Evolutionary conservation across 2,888 invertebrate species (phyloP), one percentile per base, ranked within the genome.

Genomic region (Drosophila falleni): DNA sequence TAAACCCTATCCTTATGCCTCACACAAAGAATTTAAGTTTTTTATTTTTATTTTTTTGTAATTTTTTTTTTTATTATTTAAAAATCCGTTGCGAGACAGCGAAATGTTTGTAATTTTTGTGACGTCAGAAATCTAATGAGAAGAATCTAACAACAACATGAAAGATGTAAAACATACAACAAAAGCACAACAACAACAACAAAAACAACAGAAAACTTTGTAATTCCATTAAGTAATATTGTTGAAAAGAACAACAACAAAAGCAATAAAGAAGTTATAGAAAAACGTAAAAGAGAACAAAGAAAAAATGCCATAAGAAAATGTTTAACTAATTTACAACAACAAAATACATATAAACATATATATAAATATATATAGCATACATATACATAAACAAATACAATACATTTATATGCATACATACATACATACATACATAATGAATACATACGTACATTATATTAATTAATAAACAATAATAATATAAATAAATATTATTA

Each of bases 81-180:
- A 88, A 91, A 92, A 90, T 91, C 92, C 91, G 91, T 88, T 90
- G 91, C 89, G 87, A 90, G 80, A 87, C 73, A 88, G 87, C 89
- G 70, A 87, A 83, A 71, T 53, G 85, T 83, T 78, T 76, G 87
- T 79, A 89, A 92, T 92, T 92, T 92, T 92, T 92, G 90, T 92
- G 92, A 92, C 92, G 92, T 92, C 92, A 90, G 90, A 90, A 92
- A 92, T 90, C 84, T 82, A 87, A 90, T 60, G 62, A 78, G 69
- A 56, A 77, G 23, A 44, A 68, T 62, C 44, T n/a, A 62, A 42
- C 26, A 47, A 59, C 44, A 68, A 65, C 55, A 54, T 56, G n/a
- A 63, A 53, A 33, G 39, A 51, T 39, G 46, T 16, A 11, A 39
- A 53, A 47, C 15, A 63, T 55, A 46, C 26, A 60, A 61, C 31